These are phyloP conservation scores for Porites evermanni DNA, from an alignment of 92 coral and sea anemone genomes.

Conservation along the genomic window DNA sequence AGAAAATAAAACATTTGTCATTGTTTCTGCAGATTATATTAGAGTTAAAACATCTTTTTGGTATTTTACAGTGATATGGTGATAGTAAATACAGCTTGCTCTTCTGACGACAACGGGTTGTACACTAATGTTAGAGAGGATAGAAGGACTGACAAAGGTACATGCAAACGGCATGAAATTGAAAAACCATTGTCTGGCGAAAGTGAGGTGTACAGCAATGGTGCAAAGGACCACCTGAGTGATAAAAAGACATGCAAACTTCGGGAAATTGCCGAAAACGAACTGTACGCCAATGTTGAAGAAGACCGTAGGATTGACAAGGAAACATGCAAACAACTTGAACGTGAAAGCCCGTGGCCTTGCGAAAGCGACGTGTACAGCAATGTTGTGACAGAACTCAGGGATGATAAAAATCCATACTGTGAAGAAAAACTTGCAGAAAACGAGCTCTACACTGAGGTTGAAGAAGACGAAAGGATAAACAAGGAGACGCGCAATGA, in stretches of 20 bases:
- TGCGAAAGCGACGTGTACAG: no score
- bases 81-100: background rate
- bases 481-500: background rate
- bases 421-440: background rate
- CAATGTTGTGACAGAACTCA: no score
- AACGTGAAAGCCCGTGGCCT: background rate
- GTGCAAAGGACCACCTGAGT: background rate
- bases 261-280: background rate
- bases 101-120: background rate
- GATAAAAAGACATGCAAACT: background rate
- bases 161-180: background rate
- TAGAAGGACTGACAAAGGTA: background rate
- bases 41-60: background rate
- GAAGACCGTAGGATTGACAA: no score
- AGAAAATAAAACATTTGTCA: background rate
- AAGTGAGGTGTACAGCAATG: conserved; percentile 1
- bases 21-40: no score
- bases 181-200: conserved; percentile 1
- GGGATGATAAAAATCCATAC: no score
- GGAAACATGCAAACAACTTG: background rate
- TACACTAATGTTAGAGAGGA: background rate
- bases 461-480: background rate
- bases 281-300: background rate
- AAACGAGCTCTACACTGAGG: conserved; percentile 11
- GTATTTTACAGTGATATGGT: background rate